Evolutionary conservation across 1,140 invertebrate genomes (phyloP).

Genomic region (Halictus rubicundus): DNA sequence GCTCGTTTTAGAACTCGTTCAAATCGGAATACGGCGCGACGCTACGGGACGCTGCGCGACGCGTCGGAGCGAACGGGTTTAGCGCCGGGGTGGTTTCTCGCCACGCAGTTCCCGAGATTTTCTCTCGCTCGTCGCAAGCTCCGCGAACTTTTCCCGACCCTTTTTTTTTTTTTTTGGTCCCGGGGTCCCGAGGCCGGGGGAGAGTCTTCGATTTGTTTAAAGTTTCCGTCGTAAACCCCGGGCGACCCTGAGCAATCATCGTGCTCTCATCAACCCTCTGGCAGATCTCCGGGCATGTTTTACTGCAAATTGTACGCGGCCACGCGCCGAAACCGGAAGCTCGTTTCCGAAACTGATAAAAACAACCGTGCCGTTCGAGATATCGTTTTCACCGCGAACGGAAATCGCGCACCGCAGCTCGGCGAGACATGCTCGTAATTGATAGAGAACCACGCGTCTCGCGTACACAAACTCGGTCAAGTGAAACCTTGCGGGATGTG

Average conservation of each 20-base stretch:
- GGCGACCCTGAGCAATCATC: slow-evolving; percentile 1
- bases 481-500: no score
- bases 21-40: background rate
- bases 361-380: no score
- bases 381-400: no score
- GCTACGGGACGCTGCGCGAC: background rate
- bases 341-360: background rate
- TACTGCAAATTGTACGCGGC: background rate
- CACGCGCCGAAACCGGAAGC: background rate
- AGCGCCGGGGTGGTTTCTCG: background rate
- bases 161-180: background rate
- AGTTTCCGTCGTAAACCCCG: slow-evolving; percentile 21
- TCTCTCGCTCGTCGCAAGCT: background rate
- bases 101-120: background rate
- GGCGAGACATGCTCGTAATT: no score
- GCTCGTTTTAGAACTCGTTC: background rate
- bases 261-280: background rate
- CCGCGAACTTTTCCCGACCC: slow-evolving; percentile 4
- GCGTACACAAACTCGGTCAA: no score
- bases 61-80: no score
- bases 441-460: no score
- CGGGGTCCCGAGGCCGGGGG: no score
- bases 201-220: slow-evolving; percentile 36
- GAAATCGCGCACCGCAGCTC: no score
- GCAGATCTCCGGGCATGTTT: background rate